Conservation (phyloP, 1,140 invertebrate species). For the Phenacoccus solenopsis region DNA sequence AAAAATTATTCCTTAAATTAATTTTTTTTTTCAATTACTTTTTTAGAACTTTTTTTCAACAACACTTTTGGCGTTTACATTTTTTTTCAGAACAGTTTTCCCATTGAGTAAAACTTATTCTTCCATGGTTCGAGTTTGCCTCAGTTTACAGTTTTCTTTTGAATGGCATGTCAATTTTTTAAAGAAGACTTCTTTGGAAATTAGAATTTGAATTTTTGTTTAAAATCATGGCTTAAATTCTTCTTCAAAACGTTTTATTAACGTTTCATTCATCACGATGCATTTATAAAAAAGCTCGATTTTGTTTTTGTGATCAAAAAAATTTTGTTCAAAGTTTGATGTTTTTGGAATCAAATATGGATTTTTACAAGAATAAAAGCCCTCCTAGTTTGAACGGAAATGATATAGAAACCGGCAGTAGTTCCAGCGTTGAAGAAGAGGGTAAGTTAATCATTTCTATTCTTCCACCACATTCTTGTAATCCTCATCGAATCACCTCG, state of each 20-base stretch:
- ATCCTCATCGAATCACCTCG: not conserved
- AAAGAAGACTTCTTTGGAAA: not conserved
- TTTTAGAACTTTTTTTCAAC: no score
- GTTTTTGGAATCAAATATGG: constrained; percentile 14
- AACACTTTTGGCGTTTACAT: no score
- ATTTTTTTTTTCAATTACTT: no score
- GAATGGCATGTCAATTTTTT: constrained; percentile 3
- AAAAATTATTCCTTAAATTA: no score
- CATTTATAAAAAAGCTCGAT: not conserved
- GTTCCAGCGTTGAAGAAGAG: not conserved
- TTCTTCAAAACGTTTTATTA: not conserved
- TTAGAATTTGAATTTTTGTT: constrained; percentile 1
- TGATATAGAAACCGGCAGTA: not conserved
- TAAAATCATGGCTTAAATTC: not conserved
- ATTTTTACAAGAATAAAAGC: constrained; percentile 13
- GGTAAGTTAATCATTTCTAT: not conserved
- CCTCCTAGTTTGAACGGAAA: not conserved
- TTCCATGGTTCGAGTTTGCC: constrained; percentile 4
- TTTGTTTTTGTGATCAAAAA: not conserved
- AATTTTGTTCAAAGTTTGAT: not conserved
- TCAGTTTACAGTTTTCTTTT: constrained; percentile 7
- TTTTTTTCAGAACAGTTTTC: no score
- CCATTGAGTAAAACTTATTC: not conserved
- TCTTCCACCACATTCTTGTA: no score
- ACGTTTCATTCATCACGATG: not conserved